Evolutionary conservation across 2,888 invertebrate genomes (phyloP).

Genomic region (Dynastes tityus): DNA sequence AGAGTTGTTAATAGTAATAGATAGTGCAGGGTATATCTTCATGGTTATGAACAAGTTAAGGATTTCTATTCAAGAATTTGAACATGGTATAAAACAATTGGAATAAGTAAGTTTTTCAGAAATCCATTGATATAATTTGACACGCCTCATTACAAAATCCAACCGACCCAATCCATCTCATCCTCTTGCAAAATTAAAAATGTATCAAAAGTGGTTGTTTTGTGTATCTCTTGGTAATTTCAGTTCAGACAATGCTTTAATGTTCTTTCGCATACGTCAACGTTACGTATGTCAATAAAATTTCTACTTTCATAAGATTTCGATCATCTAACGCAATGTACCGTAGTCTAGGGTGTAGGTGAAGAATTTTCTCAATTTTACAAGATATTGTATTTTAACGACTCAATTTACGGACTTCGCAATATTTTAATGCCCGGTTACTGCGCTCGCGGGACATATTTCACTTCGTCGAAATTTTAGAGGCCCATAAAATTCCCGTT

Average conservation of each 20-base stretch:
- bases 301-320: not conserved
- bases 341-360: not conserved
- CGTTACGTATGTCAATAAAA: slow-evolving; percentile 3
- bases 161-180: no score
- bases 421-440: slow-evolving; percentile 32
- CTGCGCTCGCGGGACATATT: slow-evolving; percentile 22
- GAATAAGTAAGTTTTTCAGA: no score
- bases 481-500: slow-evolving; percentile 32
- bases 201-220: not conserved
- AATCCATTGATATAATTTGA: no score
- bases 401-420: slow-evolving; percentile 30
- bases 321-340: not conserved
- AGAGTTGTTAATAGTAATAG: no score
- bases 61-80: no score
- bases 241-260: not conserved
- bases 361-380: slow-evolving; percentile 28
- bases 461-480: slow-evolving; percentile 20
- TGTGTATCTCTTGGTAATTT: not conserved
- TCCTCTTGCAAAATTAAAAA: no score
- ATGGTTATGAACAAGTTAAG: no score
- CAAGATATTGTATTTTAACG: slow-evolving; percentile 44
- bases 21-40: no score
- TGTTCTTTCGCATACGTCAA: not conserved
- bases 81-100: no score
- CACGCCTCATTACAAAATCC: no score